These are phyloP conservation scores for Puntigrus tetrazona DNA, from an alignment of 2,113 vertebrate genomes.

Conservation along the genomic window DNA sequence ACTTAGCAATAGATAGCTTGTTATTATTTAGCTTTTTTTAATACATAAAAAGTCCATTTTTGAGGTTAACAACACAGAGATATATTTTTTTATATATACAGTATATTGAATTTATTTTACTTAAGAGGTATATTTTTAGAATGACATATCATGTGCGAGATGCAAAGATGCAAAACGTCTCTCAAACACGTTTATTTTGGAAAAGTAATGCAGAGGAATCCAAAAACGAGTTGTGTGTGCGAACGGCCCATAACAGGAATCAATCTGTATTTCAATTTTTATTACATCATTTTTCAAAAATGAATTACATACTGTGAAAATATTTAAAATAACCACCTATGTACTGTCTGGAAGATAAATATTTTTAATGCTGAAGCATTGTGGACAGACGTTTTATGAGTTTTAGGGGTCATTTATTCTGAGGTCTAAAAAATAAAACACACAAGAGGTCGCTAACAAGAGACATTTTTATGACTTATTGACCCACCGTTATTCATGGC, in stretches of 20 bases:
- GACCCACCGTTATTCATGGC: conserved; percentile 9
- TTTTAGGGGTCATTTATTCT: not conserved
- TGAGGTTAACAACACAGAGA: too few relatives aligned
- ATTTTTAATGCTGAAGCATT: not conserved
- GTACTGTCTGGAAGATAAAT: too few relatives aligned
- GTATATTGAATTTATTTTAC: not conserved
- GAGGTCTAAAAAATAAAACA: conserved; percentile 2
- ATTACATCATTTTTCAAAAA: not conserved
- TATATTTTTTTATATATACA: too few relatives aligned
- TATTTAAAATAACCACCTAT: not conserved
- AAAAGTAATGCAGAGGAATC: not conserved
- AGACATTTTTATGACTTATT: conserved; percentile 22
- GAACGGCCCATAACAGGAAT: too few relatives aligned
- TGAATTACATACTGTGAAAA: not conserved
- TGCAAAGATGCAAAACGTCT: too few relatives aligned
- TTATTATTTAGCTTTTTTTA: not conserved
- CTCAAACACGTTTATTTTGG: too few relatives aligned
- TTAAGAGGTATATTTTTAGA: too few relatives aligned
- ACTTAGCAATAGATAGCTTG: not conserved
- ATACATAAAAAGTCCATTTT: too few relatives aligned
- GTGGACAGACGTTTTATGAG: not conserved
- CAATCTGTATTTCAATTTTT: too few relatives aligned
- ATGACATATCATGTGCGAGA: too few relatives aligned
- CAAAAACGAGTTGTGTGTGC: not conserved
- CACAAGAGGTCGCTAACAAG: conserved; percentile 10